Evolutionary conservation across 1,140 invertebrate species (phyloP).

Genomic region (Lycorma delicatula): DNA sequence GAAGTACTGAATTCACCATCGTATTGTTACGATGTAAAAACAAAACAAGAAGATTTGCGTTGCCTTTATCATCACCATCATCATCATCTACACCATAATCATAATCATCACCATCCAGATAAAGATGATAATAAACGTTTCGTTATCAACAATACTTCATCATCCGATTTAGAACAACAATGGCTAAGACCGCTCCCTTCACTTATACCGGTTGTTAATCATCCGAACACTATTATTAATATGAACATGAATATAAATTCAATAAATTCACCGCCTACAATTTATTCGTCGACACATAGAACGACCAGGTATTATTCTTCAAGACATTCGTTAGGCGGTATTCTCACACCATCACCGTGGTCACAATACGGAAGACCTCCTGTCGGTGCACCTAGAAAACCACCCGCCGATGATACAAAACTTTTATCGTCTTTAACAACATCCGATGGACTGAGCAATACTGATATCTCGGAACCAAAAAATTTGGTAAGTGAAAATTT

Average conservation of each 20-base stretch:
- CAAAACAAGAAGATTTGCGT: not conserved
- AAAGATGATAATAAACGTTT: too few species aligned
- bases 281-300: not conserved
- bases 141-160: too few species aligned
- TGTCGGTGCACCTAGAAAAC: constrained; percentile 19
- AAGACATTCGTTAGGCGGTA: constrained; percentile 13
- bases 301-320: not conserved
- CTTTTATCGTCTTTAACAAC: too few species aligned
- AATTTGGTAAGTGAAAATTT: too few species aligned
- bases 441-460: too few species aligned
- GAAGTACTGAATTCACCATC: constrained; percentile 1
- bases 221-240: too few species aligned
- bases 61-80: not conserved
- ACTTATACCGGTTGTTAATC: constrained; percentile 14
- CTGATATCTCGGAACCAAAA: too few species aligned
- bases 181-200: constrained; percentile 12
- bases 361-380: constrained; percentile 22
- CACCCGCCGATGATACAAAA: not conserved
- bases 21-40: not conserved
- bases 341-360: constrained; percentile 29
- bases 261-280: constrained; percentile 3
- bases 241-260: too few species aligned
- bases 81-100: too few species aligned
- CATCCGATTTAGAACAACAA: too few species aligned
- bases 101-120: too few species aligned